phyloP scores from a whole-genome alignment of 2,113 vertebrate species.

The Tretioscincus oriximinensis region DNA sequence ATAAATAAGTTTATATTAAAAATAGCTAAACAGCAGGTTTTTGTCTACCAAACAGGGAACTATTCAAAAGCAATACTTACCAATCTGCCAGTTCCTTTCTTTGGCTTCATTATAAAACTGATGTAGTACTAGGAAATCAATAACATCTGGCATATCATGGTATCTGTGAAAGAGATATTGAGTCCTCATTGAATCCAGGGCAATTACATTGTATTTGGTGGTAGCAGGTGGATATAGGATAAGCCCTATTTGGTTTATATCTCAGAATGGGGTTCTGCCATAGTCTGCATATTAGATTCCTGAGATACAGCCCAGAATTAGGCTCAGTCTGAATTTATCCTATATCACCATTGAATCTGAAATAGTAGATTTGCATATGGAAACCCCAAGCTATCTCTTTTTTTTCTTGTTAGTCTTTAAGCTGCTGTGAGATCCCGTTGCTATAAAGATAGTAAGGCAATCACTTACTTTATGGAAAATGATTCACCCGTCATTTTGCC shows the following conservation, averaged over 20 bases:
- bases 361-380: no score
- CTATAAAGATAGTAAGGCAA: not conserved
- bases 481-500: conserved; percentile 98
- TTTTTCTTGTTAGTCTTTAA: no score
- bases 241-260: no score
- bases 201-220: not conserved
- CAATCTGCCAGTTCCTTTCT: conserved; percentile 95
- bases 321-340: no score
- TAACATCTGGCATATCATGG: conserved; percentile 99
- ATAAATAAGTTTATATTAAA: not conserved
- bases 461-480: conserved; percentile 94
- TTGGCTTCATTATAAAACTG: conserved; percentile 98
- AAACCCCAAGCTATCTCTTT: no score
- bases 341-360: no score
- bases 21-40: not conserved
- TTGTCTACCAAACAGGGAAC: not conserved
- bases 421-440: no score
- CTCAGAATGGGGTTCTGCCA: not conserved
- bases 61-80: conserved; percentile 64
- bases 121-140: conserved; percentile 95
- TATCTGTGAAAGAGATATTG: conserved; percentile 76
- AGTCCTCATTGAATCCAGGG: conserved; percentile 1
- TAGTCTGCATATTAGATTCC: no score
- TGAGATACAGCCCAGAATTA: no score
- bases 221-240: not conserved